Evolutionary conservation across 2,888 invertebrate species (phyloP), one percentile per base, ranked within the genome.

Genomic region (Octonoba sinensis): DNA sequence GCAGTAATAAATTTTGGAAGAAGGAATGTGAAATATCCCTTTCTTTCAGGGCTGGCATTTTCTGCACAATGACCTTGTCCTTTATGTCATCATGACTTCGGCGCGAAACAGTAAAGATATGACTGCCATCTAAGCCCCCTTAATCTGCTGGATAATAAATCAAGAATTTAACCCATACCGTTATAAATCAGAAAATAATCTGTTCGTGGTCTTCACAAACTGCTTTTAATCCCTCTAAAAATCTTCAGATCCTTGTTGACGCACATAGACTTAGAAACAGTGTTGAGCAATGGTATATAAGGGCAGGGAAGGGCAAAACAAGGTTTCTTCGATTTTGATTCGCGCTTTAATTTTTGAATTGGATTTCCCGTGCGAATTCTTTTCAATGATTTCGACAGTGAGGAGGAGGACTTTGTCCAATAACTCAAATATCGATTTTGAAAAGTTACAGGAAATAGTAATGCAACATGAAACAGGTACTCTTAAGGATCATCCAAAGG

Each of bases 341-440:
- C 46, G 49, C 18, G 18, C n/a, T 20, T 49, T 2, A 22, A 24
- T 16, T 60, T 27, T 47, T 24, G 47, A 47, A 3, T 20, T 16
- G 24, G 8, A 27, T 36, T 18, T 60, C 49, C 27, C 8, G 3
- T 3, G 13, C 24, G 22, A 2, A 20, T n/a, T n/a, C n/a, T 1
- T 13, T 54, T 67, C 78, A 54, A 79, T 79, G 78, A 79, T 79
- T 72, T 79, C 78, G 59, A 54, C 66, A 13, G 72, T 79, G 44
- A 66, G 78, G 12, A 72, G 70, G 18, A 72, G 78, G 72, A 79
- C 78, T 49, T 60, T 79, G 60, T 79, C 78, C 66, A 79, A 79
- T 57, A 72, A 72, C 46, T 79, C 78, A 3, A 79, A 72, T 60
- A 79, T 79, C 18, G 78, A 79, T n/a, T 79, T 79, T 18, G 78